These are phyloP conservation scores for Pasiphila rectangulata DNA, from an alignment of 2,888 invertebrate species.

Conservation along the genomic window DNA sequence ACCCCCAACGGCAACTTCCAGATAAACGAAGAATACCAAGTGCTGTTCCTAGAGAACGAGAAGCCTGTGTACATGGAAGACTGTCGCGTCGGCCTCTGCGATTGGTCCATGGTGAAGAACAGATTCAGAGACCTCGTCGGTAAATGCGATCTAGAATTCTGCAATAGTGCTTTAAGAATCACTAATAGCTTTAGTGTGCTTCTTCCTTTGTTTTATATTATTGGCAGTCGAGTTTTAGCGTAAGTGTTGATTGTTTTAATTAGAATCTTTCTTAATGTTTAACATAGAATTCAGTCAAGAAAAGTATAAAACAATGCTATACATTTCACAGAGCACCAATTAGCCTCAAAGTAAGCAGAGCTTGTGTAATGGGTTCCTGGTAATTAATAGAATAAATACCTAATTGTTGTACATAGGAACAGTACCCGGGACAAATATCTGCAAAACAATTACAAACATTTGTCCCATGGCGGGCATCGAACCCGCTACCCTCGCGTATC, in stretches of 20 bases:
- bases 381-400: too few species aligned
- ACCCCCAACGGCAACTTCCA: slow-evolving; percentile 69
- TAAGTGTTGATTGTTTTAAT: slow-evolving; percentile 14
- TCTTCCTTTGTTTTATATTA: slow-evolving; percentile 34
- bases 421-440: too few species aligned
- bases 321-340: too few species aligned
- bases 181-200: slow-evolving; percentile 37
- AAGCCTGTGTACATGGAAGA: slow-evolving; percentile 84
- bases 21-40: slow-evolving; percentile 62
- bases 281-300: too few species aligned
- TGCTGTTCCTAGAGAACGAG: slow-evolving; percentile 87
- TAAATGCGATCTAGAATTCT: slow-evolving; percentile 81
- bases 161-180: slow-evolving; percentile 56
- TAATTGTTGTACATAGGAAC: too few species aligned
- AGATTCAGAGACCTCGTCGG: slow-evolving; percentile 78
- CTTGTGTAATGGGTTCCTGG: too few species aligned
- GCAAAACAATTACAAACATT: too few species aligned
- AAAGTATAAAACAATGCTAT: too few species aligned
- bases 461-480: too few species aligned
- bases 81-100: slow-evolving; percentile 89
- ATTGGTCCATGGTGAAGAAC: slow-evolving; percentile 85
- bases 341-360: too few species aligned
- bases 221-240: slow-evolving; percentile 14
- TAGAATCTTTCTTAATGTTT: too few species aligned
- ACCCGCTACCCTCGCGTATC: too few species aligned